Conservation (phyloP, 2,888 invertebrate genomes). For the Galeruca laticollis region DNA sequence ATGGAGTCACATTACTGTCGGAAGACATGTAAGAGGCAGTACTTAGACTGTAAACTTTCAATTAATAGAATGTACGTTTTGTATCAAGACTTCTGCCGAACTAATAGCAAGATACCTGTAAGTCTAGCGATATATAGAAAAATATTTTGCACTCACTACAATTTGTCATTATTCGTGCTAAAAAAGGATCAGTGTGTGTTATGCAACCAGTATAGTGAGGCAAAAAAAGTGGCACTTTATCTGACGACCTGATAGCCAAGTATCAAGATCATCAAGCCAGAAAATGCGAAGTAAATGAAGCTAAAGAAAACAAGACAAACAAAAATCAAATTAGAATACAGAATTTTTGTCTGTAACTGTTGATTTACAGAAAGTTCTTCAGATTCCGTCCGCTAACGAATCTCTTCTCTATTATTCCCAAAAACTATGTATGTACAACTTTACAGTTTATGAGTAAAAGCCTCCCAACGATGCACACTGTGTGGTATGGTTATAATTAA, state of each 20-base stretch:
- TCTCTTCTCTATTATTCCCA: not conserved
- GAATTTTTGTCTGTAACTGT: not conserved
- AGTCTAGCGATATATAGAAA: constrained; percentile 16
- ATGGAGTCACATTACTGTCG: constrained; percentile 35
- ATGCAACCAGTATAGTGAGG: constrained; percentile 10
- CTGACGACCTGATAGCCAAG: not conserved
- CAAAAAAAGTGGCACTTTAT: constrained; percentile 10
- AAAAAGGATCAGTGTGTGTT: constrained; percentile 14
- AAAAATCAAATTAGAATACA: not conserved
- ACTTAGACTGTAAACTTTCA: constrained; percentile 43
- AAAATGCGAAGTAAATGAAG: not conserved
- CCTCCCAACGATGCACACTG: not conserved
- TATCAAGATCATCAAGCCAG: not conserved
- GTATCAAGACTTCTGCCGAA: constrained; percentile 30
- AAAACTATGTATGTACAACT: not conserved
- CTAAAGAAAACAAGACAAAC: not conserved
- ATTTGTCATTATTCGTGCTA: not conserved
- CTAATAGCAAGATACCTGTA: constrained; percentile 27
- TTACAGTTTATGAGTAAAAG: not conserved
- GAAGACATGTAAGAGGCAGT: constrained; percentile 38
- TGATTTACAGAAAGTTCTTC: not conserved
- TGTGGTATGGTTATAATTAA: not conserved
- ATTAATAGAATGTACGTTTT: constrained; percentile 50
- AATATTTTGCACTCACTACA: constrained; percentile 13
- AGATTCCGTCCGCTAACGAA: not conserved